Conservation (phyloP, 2,797 vertebrate genomes). For the Cottoperca gobio region DNA sequence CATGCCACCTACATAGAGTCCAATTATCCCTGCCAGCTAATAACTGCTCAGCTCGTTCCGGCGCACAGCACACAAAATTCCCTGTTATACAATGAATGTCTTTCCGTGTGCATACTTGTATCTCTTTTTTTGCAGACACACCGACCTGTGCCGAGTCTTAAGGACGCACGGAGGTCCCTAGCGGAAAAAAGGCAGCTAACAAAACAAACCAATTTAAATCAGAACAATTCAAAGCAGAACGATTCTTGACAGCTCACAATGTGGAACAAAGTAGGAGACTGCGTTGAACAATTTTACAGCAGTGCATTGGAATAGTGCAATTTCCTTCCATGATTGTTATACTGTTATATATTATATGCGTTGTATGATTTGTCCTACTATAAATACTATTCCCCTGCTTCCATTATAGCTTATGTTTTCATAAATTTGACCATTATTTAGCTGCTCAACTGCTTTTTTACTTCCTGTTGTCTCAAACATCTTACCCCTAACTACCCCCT, state of each 20-base stretch:
- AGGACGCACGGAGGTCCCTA: slow-evolving; percentile 4
- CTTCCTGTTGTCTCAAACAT: not conserved
- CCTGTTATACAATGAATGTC: slow-evolving; percentile 34
- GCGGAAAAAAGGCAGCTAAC: not conserved
- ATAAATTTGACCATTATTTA: not conserved
- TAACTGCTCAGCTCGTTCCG: slow-evolving; percentile 70
- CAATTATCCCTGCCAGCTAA: slow-evolving; percentile 84
- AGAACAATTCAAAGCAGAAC: slow-evolving; percentile 10
- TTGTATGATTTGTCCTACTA: not conserved
- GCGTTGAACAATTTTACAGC: not conserved
- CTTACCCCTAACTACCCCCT: not conserved
- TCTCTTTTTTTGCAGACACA: slow-evolving; percentile 9
- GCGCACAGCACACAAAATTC: slow-evolving; percentile 32
- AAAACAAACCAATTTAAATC: slow-evolving; percentile 33
- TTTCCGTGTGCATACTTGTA: slow-evolving; percentile 10
- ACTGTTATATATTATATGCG: not conserved
- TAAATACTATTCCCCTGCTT: not conserved
- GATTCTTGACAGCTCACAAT: slow-evolving; percentile 7
- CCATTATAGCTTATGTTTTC: not conserved
- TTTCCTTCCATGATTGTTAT: not conserved
- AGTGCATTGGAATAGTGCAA: not conserved
- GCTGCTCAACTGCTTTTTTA: not conserved
- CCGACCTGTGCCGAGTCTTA: not conserved
- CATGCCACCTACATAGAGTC: slow-evolving; percentile 86
- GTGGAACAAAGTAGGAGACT: not conserved